Conservation (phyloP, 2,888 invertebrate genomes). For the Tromatobia lineatoria region DNA sequence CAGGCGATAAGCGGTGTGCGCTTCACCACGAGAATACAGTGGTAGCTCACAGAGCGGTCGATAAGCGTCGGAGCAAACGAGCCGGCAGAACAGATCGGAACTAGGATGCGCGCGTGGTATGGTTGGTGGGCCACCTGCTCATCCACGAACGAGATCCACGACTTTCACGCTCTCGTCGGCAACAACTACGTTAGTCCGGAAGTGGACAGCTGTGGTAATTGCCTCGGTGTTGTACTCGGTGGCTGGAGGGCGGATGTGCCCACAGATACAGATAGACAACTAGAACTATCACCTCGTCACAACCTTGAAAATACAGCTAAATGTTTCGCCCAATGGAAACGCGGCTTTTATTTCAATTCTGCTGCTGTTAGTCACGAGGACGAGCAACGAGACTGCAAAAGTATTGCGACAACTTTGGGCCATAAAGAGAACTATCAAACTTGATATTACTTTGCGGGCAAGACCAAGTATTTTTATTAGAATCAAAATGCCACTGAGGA, state of each 20-base stretch:
- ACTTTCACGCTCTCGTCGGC: slow-evolving; percentile 60
- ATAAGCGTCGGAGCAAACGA: slow-evolving; percentile 59
- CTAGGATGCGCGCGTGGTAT: slow-evolving; percentile 18
- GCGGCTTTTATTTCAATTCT: slow-evolving; percentile 2
- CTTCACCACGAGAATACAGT: slow-evolving; percentile 46
- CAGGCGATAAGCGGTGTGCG: slow-evolving; percentile 56
- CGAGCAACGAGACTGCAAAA: too few species aligned
- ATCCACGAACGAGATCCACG: slow-evolving; percentile 53
- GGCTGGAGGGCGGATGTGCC: slow-evolving; percentile 58
- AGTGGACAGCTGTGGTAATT: slow-evolving; percentile 65
- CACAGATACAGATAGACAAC: slow-evolving; percentile 55
- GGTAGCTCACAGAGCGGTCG: slow-evolving; percentile 54
- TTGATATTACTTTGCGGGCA: too few species aligned
- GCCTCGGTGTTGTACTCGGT: slow-evolving; percentile 58
- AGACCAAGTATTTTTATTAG: too few species aligned
- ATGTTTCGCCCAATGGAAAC: slow-evolving; percentile 28
- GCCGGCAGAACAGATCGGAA: slow-evolving; percentile 57
- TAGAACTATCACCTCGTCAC: slow-evolving; percentile 26
- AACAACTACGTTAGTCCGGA: slow-evolving; percentile 63
- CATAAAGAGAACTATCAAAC: too few species aligned
- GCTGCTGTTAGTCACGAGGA: too few species aligned
- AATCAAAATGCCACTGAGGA: too few species aligned
- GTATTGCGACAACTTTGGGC: too few species aligned
- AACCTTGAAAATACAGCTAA: slow-evolving; percentile 26
- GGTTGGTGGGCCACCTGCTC: slow-evolving; percentile 27